Evolutionary conservation across 2,888 invertebrate species (phyloP), one percentile per base, ranked within the genome.

Genomic region (Calameuta filiformis): DNA sequence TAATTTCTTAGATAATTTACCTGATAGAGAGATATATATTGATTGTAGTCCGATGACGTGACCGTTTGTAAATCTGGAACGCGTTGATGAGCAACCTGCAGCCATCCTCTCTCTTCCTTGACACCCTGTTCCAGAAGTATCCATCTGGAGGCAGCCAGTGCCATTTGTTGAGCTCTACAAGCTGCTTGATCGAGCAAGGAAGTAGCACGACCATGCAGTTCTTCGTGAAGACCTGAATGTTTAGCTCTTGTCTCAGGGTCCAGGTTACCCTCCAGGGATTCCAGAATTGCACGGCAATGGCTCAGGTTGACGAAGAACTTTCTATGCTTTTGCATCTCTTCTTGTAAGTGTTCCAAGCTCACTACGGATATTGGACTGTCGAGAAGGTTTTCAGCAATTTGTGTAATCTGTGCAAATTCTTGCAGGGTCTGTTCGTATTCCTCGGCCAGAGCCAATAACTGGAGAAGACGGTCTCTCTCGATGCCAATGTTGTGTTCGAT

Each of bases 231-330:
- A 23, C 94, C 93, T 0, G 95, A 94, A 89, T 96, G 95, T 85
- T 94, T 94, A 30, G 94, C 93, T 83, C 96, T 94, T 0, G 97
- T 97, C 90, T 97, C 97, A 68, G 93, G 93, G 86, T 97, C 97
- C 69, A 97, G 93, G 89, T 97, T 96, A 82, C 95, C 95, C 91
- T 97, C 97, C 35, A 97, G 92, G 0, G 97, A 97, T 90, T 97
- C 97, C 69, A 98, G 92, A 85, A 97, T 96, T 15, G 96, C 96
- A 84, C 96, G 94, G 87, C 97, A 97, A 83, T 97, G 97, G 86
- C 97, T 97, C 12, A 98, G 91, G 85, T 97, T 97, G 0, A 97
- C 96, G 88, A 97, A 97, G 93, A 97, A 97, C 88, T 96, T 97
- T 69, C 97, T 94, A 87, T 97, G 97, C 88, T 96, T 97, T 87